phyloP scores from a whole-genome alignment of 2,113 vertebrate genomes.

The Amia ocellicauda region DNA sequence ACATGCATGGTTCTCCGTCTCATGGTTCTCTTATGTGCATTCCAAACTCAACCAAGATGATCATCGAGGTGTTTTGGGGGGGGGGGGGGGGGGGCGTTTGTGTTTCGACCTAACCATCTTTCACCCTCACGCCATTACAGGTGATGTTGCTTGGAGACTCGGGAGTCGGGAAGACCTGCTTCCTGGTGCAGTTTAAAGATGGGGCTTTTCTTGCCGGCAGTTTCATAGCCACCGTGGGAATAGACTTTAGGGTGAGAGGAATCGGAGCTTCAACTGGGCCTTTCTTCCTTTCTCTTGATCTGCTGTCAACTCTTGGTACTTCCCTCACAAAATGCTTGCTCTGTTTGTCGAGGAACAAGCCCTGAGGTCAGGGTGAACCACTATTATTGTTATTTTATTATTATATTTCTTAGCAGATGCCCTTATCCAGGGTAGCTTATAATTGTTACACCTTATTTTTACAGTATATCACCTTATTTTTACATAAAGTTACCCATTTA shows the following conservation, averaged over 20 bases:
- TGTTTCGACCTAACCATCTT: conserved; percentile 22
- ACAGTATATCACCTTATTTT: no score
- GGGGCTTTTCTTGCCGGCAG: conserved; percentile 90
- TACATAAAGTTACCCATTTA: no score
- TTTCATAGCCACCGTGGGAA: conserved; percentile 98
- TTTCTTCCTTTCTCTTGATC: fast-evolving
- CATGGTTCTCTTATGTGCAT: neutral
- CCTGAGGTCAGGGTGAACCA: conserved; percentile 41
- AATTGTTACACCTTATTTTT: neutral
- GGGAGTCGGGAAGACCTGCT: conserved; percentile 95
- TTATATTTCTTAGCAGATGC: no score
- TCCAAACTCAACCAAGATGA: no score
- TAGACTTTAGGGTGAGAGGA: conserved; percentile 97
- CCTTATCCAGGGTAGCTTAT: no score
- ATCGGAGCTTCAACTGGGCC: conserved; percentile 9
- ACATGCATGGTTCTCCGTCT: no score
- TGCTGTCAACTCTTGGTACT: conserved; percentile 43
- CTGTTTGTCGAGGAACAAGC: conserved; percentile 27
- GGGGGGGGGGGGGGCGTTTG: conserved; percentile 13
- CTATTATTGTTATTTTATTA: conserved; percentile 42
- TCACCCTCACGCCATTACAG: conserved; percentile 55
- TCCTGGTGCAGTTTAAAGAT: conserved; percentile 94
- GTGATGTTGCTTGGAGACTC: conserved; percentile 99
- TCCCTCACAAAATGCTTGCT: conserved; percentile 22
- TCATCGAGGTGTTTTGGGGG: no score